Percentiles rank a stretch among this genome's conserved stretches.
Evolutionary conservation across 92 coral and sea anemone species (phyloP).

Genomic region (Epizoanthus ramosus): DNA sequence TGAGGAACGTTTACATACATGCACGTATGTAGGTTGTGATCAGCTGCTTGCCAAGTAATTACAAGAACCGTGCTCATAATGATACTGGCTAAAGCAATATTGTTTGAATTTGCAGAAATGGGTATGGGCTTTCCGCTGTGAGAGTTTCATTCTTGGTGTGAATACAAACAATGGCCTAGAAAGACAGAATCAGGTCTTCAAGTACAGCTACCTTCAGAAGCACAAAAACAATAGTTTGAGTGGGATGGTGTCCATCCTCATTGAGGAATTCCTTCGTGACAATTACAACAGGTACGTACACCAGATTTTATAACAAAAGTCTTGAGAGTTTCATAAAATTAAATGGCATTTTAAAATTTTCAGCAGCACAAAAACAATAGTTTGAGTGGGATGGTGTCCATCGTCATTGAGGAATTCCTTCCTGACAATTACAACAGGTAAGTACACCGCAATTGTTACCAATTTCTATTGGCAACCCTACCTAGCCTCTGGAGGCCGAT

Average conservation of each 20-base stretch:
- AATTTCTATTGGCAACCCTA: too few species aligned
- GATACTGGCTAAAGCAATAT: too few species aligned
- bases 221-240: slow-evolving; percentile 51
- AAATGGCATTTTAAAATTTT: too few species aligned
- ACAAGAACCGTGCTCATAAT: too few species aligned
- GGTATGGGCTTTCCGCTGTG: slow-evolving; percentile 58
- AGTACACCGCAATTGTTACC: too few species aligned
- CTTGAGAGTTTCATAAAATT: too few species aligned
- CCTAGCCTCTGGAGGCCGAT: too few species aligned
- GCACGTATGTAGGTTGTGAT: too few species aligned
- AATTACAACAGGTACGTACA: slow-evolving; percentile 55
- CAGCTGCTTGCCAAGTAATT: too few species aligned
- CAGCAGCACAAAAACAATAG: slow-evolving; percentile 41
- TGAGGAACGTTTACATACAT: too few species aligned
- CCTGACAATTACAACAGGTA: slow-evolving; percentile 72
- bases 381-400: slow-evolving; percentile 52
- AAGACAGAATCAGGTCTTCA: slow-evolving; percentile 64
- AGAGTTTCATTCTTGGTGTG: slow-evolving; percentile 46
- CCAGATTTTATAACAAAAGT: too few species aligned
- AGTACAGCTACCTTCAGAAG: slow-evolving; percentile 49
- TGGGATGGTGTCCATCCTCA: slow-evolving; percentile 48
- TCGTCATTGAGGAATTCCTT: slow-evolving; percentile 53
- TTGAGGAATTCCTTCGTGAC: slow-evolving; percentile 63
- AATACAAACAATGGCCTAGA: too few species aligned
- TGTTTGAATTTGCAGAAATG: slow-evolving; percentile 45